Base-by-base conservation (phyloP, 2,888 invertebrate genomes). In the Rhyacophila evoluta region DNA sequence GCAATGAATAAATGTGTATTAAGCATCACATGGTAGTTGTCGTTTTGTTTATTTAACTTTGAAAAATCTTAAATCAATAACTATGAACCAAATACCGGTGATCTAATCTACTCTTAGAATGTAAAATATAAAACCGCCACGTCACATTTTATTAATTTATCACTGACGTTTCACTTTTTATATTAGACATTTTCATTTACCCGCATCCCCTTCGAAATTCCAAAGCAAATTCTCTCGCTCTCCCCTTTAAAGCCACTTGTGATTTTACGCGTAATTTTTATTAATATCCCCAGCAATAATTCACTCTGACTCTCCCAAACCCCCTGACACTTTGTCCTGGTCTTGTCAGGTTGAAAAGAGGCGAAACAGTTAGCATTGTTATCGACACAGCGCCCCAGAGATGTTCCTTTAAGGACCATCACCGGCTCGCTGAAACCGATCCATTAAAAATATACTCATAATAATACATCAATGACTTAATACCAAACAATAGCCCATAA, bases 231-330 rank as follows among this genome's bases (percentile, higher is more conserved):
- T 55, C 55, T 55, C 29, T 33, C n/a, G n/a, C 29, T 33, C 55
- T 55, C 55, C 55, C 55, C 55, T 55, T 55, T 55, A 55, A 55
- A 55, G 55, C 55, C 55, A 55, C 55, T 55, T 55, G 55, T 55
- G 55, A 55, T 55, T 55, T 55, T 55, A 55, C 55, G 15, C 55
- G 55, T 55, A 55, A 55, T 55, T 55, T 55, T 55, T 55, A 55
- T 55, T 55, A 55, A 55, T 55, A 55, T 55, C 55, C 55, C 25
- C 8, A 19, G 55, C 55, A 55, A 55, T 55, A 55, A 55, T 55
- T 55, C 55, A 55, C 55, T 55, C 55, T 55, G 55, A 55, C 25
- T 55, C 55, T 8, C 55, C 15, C 29, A 2, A 33, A 33, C 29
- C 55, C 55, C 55, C 55, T 19, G 55, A 55, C 25, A 55, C 55